Evolutionary conservation across 2,888 invertebrate species (phyloP).

Genomic region (Xylocampa areola): DNA sequence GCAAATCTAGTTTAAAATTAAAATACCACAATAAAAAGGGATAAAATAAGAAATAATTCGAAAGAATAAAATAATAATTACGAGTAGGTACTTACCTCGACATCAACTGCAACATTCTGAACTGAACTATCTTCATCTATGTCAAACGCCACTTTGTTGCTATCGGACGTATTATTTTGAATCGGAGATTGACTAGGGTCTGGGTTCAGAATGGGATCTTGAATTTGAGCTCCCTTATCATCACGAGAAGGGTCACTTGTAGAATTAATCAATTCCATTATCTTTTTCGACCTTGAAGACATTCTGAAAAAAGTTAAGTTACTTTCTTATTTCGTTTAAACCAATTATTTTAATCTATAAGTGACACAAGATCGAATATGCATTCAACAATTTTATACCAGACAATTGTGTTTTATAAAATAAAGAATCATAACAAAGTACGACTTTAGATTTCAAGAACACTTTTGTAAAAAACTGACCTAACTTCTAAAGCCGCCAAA

Average conservation of each 20-base stretch:
- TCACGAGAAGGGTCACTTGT: constrained; percentile 19
- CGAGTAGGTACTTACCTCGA: constrained; percentile 7
- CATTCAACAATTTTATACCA: constrained; percentile 12
- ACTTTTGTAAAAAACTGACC: constrained; percentile 16
- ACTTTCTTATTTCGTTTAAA: constrained; percentile 14
- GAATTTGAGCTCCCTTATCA: constrained; percentile 10
- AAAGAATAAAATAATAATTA: constrained; percentile 13
- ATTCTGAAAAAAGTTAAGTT: constrained; percentile 10
- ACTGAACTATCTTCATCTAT: constrained; percentile 12
- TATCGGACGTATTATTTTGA: constrained; percentile 6
- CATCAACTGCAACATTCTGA: constrained; percentile 12
- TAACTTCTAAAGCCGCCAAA: constrained; percentile 8
- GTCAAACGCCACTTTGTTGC: constrained; percentile 13
- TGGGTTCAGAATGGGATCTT: constrained; percentile 14
- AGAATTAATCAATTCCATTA: constrained; percentile 16
- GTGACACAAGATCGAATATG: constrained; percentile 13
- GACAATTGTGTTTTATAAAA: constrained; percentile 14
- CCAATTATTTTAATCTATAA: constrained; percentile 7
- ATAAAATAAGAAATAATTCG: constrained; percentile 4
- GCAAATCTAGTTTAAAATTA: constrained; percentile 9
- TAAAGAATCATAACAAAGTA: constrained; percentile 15
- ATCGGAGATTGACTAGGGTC: constrained; percentile 14
- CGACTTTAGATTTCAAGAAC: constrained; percentile 6
- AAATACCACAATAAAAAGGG: constrained; percentile 11
- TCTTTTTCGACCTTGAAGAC: constrained; percentile 17